phyloP scores from a whole-genome alignment of 2,113 vertebrate genomes.

The Grus americana region DNA sequence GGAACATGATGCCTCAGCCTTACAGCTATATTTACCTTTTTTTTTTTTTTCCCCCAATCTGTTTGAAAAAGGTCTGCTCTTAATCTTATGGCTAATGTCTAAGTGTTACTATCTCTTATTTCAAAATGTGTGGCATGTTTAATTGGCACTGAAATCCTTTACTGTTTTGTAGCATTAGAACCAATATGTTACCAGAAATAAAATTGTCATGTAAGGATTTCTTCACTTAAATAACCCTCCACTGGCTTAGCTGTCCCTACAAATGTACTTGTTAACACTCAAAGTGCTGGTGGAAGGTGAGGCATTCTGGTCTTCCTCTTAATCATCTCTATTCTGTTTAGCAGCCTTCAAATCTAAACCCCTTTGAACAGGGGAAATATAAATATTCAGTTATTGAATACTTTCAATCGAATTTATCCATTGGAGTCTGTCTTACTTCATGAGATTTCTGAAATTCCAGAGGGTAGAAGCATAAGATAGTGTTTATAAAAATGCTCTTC shows the following conservation, averaged over 20 bases:
- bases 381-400: background rate
- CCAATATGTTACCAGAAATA: background rate
- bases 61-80: background rate
- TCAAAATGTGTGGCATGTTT: background rate
- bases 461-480: background rate
- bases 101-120: background rate
- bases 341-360: background rate
- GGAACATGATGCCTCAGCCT: constrained; percentile 15
- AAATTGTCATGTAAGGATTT: background rate
- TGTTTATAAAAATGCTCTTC: background rate
- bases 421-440: background rate
- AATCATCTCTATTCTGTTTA: background rate
- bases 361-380: background rate
- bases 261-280: background rate
- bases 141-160: background rate
- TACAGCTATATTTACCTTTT: background rate
- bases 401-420: background rate
- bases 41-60: background rate
- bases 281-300: background rate
- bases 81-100: background rate
- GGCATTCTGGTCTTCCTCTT: background rate
- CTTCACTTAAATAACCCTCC: background rate
- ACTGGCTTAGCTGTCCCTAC: background rate
- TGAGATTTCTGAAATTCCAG: background rate
- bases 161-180: background rate